phyloP scores from a whole-genome alignment of 2,113 vertebrate species.

The Cricetomys ansorgei region DNA sequence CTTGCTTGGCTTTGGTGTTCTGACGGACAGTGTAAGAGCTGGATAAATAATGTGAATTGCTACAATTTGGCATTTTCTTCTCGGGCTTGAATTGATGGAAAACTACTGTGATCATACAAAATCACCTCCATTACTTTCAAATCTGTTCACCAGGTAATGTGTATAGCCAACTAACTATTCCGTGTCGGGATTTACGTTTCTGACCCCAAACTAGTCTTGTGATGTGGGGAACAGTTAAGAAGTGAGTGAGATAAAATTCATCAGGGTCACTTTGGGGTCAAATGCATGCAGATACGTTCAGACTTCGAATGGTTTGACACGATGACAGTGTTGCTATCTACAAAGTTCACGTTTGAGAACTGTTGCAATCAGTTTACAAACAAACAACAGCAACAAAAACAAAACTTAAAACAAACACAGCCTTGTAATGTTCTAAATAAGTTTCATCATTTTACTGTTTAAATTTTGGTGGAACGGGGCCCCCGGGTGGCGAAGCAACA shows the following conservation, averaged over 20 bases:
- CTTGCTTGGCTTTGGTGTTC: background rate
- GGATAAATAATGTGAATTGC: background rate
- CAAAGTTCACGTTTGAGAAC: background rate
- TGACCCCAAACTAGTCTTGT: background rate
- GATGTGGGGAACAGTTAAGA: background rate
- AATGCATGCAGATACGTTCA: background rate
- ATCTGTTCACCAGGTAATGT: background rate
- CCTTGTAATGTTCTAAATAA: background rate
- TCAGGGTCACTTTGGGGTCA: background rate
- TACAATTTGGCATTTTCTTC: slow-evolving; percentile 6
- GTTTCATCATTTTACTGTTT: background rate
- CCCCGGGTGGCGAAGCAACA: background rate
- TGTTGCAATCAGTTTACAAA: background rate
- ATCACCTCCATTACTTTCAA: background rate
- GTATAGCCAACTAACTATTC: background rate
- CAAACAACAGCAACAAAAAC: background rate
- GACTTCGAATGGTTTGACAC: no score
- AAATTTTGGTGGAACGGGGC: background rate
- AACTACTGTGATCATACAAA: background rate
- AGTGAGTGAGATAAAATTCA: background rate
- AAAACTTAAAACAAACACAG: no score
- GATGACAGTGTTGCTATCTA: background rate
- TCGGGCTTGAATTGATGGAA: background rate
- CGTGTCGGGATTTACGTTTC: background rate
- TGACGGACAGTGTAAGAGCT: background rate